Evolutionary conservation across 2,113 vertebrate species (phyloP).

Genomic region (Dendropsophus ebraccatus): DNA sequence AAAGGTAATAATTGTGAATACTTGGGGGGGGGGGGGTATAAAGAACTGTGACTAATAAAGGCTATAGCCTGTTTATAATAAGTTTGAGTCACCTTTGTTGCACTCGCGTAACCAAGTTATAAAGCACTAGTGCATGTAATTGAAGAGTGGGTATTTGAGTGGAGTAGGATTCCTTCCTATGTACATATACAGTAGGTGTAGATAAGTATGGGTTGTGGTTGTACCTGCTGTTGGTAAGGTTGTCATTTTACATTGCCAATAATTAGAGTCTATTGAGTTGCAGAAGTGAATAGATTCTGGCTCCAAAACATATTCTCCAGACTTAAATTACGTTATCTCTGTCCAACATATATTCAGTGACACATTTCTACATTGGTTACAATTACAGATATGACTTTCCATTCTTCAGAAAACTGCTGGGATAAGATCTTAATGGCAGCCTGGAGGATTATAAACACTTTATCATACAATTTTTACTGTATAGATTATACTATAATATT

Average conservation of each 20-base stretch:
- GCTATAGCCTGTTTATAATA: background rate
- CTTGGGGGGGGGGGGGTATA: too few species aligned
- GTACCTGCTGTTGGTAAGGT: background rate
- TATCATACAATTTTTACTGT: conserved; percentile 77
- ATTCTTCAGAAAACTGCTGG: background rate
- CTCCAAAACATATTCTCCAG: background rate
- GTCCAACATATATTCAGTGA: conserved; percentile 67
- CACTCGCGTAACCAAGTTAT: background rate
- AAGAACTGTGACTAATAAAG: background rate
- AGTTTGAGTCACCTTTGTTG: background rate
- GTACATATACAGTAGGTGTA: background rate
- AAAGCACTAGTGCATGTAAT: background rate
- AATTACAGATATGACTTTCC: background rate
- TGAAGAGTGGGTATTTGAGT: background rate
- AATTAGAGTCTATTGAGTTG: conserved; percentile 7
- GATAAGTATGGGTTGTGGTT: background rate
- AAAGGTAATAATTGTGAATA: conserved; percentile 1
- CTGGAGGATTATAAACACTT: conserved; percentile 79
- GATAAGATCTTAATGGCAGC: conserved; percentile 82
- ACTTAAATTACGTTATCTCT: background rate
- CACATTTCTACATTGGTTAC: background rate
- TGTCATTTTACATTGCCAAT: background rate
- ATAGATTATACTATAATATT: background rate
- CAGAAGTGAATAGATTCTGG: background rate
- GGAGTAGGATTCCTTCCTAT: background rate